Conservation (phyloP, 2,797 vertebrate species). For the Melopsittacus undulatus region DNA sequence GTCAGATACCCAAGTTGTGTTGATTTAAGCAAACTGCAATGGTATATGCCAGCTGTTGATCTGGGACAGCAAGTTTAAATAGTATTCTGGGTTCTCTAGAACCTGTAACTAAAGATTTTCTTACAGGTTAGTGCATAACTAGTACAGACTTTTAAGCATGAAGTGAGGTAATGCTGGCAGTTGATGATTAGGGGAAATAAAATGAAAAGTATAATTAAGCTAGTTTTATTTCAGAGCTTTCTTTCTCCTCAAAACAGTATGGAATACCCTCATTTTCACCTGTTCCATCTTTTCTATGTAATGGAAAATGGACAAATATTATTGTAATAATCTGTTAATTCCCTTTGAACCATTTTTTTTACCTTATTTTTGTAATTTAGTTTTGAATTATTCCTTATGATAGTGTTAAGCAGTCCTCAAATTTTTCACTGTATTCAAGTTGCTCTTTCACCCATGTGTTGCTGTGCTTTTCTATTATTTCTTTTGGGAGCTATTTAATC, state of each 20-base stretch:
- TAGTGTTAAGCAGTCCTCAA: background rate
- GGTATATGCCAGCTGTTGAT: background rate
- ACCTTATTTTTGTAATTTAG: background rate
- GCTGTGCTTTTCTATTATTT: background rate
- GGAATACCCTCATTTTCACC: background rate
- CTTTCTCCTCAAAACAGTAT: background rate
- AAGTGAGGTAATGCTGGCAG: background rate
- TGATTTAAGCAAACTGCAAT: conserved; percentile 20
- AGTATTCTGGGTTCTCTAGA: background rate
- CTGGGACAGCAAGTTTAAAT: background rate
- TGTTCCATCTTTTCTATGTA: background rate
- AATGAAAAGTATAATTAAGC: background rate
- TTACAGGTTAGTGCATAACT: background rate
- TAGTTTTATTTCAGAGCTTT: background rate
- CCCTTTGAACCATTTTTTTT: background rate
- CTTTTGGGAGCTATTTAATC: background rate
- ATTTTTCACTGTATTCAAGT: background rate
- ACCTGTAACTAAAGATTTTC: background rate
- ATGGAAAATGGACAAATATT: background rate
- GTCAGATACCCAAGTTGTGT: background rate
- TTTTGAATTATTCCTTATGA: background rate
- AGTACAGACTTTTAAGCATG: background rate
- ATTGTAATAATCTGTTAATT: background rate
- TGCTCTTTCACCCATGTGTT: background rate
- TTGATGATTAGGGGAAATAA: background rate